These are phyloP conservation scores for Agapornis canus DNA, from an alignment of 2,797 vertebrate species.

Conservation along the genomic window DNA sequence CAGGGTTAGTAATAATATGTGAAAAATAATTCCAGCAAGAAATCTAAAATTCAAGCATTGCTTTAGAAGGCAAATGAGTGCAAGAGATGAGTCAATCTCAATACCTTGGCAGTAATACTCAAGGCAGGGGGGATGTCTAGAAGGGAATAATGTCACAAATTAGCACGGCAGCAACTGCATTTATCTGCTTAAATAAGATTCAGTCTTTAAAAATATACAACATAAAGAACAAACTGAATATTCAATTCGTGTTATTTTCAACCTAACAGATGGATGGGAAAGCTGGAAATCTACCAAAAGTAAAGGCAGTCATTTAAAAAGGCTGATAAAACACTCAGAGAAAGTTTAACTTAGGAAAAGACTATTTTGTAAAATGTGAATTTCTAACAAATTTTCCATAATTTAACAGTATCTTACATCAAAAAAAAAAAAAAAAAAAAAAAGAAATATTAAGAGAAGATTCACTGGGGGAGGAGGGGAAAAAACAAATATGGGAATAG, in stretches of 20 bases:
- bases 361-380: background rate
- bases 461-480: background rate
- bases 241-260: constrained; percentile 53
- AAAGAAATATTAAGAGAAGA: background rate
- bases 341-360: background rate
- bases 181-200: constrained; percentile 25
- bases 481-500: background rate
- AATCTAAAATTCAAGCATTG: background rate
- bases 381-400: background rate
- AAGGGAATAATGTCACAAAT: constrained; percentile 25
- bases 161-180: background rate
- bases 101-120: background rate
- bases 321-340: background rate
- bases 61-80: constrained; percentile 1
- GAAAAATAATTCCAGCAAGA: background rate
- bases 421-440: background rate
- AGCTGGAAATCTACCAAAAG: constrained; percentile 44
- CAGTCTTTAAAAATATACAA: background rate
- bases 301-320: background rate
- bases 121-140: background rate
- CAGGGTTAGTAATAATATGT: background rate
- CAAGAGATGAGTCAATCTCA: background rate
- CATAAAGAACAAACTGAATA: constrained; percentile 52
- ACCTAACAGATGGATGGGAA: constrained; percentile 42
- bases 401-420: background rate